Evolutionary conservation across 2,113 vertebrate species (phyloP).

Genomic region (Craseonycteris thonglongyai): DNA sequence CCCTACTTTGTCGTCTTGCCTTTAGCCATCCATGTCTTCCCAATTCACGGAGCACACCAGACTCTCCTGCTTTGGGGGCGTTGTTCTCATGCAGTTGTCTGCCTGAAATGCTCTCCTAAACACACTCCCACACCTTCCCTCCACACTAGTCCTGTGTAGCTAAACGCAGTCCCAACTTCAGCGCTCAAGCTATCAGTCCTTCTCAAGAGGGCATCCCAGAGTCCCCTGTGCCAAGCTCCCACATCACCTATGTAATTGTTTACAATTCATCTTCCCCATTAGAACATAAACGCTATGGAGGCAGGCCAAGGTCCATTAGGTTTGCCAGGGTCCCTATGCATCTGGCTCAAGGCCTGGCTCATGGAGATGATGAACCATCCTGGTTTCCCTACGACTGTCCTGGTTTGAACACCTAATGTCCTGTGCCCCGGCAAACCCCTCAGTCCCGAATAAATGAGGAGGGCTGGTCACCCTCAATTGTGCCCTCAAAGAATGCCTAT

Average conservation of each 20-base stretch:
- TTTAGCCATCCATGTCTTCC: background rate
- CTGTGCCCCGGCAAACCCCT: background rate
- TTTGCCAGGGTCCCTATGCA: background rate
- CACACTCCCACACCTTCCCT: background rate
- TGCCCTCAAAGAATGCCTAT: background rate
- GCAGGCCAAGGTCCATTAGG: background rate
- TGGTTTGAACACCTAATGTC: background rate
- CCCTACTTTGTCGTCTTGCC: background rate
- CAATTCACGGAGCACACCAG: background rate
- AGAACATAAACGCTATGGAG: background rate
- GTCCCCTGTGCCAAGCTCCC: background rate
- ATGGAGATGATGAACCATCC: background rate
- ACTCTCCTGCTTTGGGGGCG: background rate
- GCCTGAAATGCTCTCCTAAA: background rate
- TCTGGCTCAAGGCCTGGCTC: background rate
- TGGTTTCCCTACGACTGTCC: background rate
- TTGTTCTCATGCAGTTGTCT: background rate
- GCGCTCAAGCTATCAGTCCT: background rate
- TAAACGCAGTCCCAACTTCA: background rate
- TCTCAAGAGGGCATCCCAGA: background rate
- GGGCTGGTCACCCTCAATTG: background rate
- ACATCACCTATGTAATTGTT: background rate
- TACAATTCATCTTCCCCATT: background rate
- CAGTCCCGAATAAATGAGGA: background rate
- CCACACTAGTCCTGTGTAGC: background rate